Evolutionary conservation across 1,140 invertebrate species (phyloP), one percentile per base, ranked within the genome.

Genomic region (Drosophila virilis): DNA sequence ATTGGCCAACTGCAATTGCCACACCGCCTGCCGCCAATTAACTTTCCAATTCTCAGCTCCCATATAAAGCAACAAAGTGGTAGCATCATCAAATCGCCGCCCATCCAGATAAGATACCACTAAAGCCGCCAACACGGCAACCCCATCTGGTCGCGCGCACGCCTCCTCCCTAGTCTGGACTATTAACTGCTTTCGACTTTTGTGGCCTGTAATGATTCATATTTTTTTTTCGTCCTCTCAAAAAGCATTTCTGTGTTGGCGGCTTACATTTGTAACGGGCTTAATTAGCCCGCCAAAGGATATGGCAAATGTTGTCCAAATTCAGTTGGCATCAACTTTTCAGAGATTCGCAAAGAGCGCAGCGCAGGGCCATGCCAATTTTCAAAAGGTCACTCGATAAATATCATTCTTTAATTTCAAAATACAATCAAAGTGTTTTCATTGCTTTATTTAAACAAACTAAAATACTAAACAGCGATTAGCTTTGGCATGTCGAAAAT

Each of bases 31-130:
- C 45, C 60, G 54, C 67, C 84, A 83, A 89, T 86, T 89, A 89
- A 80, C 46, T 78, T 54, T 69, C 71, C 78, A 74, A 85, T 77
- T 68, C 67, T 35, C 40, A 8, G 35, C 9, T 37, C 60, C 35
- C 59, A 38, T 17, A 67, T 67, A 50, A 59, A 61, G 50, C 74
- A 75, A 62, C 78, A 67, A 64, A 55, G 48, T 61, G 50, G 50
- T 48, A 71, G 76, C 82, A 78, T 84, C 74, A 72, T 72, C 78
- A 70, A 88, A 85, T 88, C 82, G 67, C 64, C 45, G 15, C 45
- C 52, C 61, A 13, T 22, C 33, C 38, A 65, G 81, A 85, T 86
- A 68, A 88, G 82, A 86, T 88, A 85, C 28, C 48, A 51, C 48
- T 22, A 50, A 37, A 4, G 57, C 22, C 40, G 22, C 1, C 22